phyloP scores from a whole-genome alignment of 2,888 invertebrate genomes.

The Dynastes hyllus region DNA sequence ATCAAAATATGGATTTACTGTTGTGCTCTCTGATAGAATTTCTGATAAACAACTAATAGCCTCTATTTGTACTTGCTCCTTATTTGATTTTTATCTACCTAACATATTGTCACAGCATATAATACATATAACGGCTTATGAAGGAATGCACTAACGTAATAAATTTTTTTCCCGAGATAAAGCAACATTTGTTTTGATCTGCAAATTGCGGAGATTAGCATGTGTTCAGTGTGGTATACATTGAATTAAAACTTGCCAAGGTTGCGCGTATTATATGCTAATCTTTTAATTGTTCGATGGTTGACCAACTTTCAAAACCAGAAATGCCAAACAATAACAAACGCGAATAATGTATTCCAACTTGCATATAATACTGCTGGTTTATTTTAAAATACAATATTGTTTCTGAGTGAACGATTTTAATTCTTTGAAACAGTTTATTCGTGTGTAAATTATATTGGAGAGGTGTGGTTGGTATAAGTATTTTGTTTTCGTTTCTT shows the following conservation, averaged over 20 bases:
- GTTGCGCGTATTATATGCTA: constrained; percentile 21
- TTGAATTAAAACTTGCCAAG: constrained; percentile 11
- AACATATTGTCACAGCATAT: no score
- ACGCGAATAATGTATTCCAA: neutral
- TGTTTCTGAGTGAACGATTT: no score
- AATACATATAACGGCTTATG: no score
- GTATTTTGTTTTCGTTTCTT: no score
- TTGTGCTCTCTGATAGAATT: no score
- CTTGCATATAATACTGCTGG: neutral
- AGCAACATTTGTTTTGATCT: constrained; percentile 7
- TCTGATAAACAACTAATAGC: no score
- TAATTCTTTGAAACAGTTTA: no score
- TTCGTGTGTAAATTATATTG: no score
- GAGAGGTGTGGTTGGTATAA: no score
- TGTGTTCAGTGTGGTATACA: neutral
- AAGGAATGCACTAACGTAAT: neutral
- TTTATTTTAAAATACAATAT: neutral
- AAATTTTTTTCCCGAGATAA: neutral
- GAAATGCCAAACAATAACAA: constrained; percentile 16
- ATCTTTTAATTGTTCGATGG: constrained; percentile 15
- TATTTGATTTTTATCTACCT: no score
- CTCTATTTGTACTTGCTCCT: no score
- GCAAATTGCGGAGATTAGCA: neutral
- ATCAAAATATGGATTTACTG: no score
- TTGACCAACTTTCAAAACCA: constrained; percentile 27